A percentile compares a stretch with the other conserved stretches of the same genome.
These are phyloP conservation scores for Pseudoatta argentina DNA, from an alignment of 1,140 invertebrate genomes.

Conservation along the genomic window DNA sequence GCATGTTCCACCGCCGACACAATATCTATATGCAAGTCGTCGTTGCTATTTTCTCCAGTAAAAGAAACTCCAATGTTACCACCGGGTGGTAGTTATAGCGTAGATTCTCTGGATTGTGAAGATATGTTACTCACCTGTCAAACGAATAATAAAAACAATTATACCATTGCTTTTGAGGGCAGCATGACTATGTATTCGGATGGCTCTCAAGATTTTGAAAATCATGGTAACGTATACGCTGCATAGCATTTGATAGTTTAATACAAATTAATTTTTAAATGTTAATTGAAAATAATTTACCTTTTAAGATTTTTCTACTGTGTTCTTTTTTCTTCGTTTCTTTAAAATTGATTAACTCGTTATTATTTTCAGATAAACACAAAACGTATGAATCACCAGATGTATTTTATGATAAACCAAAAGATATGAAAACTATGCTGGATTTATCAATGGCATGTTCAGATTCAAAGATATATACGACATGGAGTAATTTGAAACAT, in stretches of 20 bases:
- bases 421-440: constrained; percentile 85
- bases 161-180: constrained; percentile 97
- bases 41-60: constrained; percentile 95
- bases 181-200: constrained; percentile 94
- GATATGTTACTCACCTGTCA: constrained; percentile 96
- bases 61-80: constrained; percentile 91
- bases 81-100: constrained; percentile 91
- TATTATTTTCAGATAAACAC: constrained; percentile 81
- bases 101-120: constrained; percentile 96
- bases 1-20: constrained; percentile 91
- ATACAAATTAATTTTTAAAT: constrained; percentile 10
- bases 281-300: constrained; percentile 1
- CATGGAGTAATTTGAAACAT: constrained; percentile 93
- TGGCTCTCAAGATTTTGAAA: constrained; percentile 91
- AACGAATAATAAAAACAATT: constrained; percentile 95
- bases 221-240: constrained; percentile 85
- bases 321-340: neutral
- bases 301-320: neutral
- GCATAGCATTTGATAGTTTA: neutral
- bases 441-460: constrained; percentile 93
- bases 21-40: constrained; percentile 96
- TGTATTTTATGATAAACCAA: constrained; percentile 79
- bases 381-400: constrained; percentile 80
- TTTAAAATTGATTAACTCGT: neutral
- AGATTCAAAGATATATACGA: constrained; percentile 92